These are phyloP conservation scores for Atrina japonica DNA, from an alignment of 2,888 invertebrate species.

Conservation along the genomic window DNA sequence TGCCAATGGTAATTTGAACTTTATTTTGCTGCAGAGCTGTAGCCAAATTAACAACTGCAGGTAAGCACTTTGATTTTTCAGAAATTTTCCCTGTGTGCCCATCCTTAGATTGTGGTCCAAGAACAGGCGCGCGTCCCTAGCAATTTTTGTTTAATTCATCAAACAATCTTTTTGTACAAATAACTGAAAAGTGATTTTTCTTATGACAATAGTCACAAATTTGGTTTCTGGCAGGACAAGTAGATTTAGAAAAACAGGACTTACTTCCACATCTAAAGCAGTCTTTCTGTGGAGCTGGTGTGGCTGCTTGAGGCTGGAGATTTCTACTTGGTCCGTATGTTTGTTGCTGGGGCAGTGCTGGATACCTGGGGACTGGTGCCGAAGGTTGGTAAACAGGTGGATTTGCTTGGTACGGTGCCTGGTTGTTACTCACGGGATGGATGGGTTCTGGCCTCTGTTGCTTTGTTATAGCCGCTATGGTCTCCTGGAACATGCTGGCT, in stretches of 20 bases:
- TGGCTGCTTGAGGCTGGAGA: not conserved
- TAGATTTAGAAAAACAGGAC: conserved; percentile 12
- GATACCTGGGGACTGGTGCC: not conserved
- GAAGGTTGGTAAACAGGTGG: too few relatives aligned
- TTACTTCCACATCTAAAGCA: conserved; percentile 25
- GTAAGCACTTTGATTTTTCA: not conserved
- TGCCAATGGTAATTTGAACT: not conserved
- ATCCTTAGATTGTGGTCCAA: conserved; percentile 13
- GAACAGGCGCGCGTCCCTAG: conserved; percentile 28
- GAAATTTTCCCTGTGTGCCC: conserved; percentile 14
- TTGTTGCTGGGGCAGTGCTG: not conserved
- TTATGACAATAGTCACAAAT: conserved; percentile 11
- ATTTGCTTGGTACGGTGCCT: not conserved
- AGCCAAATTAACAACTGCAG: conserved; percentile 10
- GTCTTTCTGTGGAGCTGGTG: not conserved
- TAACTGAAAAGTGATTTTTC: conserved; percentile 8
- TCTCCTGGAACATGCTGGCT: conserved; percentile 7
- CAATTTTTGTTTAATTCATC: not conserved
- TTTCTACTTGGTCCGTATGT: not conserved
- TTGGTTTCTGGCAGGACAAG: conserved; percentile 23
- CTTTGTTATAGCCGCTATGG: conserved; percentile 6
- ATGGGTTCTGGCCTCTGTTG: too few relatives aligned
- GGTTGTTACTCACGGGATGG: not conserved
- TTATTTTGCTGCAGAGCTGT: conserved; percentile 19
- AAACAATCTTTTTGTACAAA: conserved; percentile 3